These are phyloP conservation scores for Ctenopoma kingsleyae DNA, from an alignment of 2,797 vertebrate species.

Conservation along the genomic window DNA sequence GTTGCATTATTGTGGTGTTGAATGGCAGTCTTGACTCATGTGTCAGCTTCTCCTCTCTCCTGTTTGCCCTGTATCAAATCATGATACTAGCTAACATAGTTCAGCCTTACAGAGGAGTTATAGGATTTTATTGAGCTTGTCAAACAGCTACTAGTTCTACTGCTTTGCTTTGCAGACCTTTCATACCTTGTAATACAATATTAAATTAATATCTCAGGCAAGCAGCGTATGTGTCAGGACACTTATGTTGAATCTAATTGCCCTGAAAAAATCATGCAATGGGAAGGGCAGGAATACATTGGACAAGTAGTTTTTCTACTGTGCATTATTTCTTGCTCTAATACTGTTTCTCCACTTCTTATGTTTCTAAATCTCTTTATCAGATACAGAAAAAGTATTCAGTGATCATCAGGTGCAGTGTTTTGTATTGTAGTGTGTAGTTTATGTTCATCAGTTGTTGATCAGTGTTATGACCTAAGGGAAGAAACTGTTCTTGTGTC, in stretches of 20 bases:
- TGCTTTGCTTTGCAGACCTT: conserved; percentile 9
- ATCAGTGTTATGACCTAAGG: too few relatives aligned
- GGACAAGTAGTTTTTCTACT: conserved; percentile 35
- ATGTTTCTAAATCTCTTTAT: too few relatives aligned
- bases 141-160: not conserved
- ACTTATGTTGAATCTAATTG: conserved; percentile 20
- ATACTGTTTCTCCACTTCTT: conserved; percentile 28
- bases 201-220: conserved; percentile 8
- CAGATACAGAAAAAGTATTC: too few relatives aligned
- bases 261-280: conserved; percentile 26
- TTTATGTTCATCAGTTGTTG: too few relatives aligned
- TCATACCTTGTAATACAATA: not conserved
- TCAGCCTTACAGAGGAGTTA: not conserved
- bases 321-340: conserved; percentile 34
- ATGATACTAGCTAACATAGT: not conserved
- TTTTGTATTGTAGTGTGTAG: too few relatives aligned
- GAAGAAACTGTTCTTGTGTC: too few relatives aligned
- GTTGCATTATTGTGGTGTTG: conserved; percentile 14
- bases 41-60: conserved; percentile 15
- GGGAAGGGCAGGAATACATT: conserved; percentile 46
- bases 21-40: conserved; percentile 21
- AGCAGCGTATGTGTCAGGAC: conserved; percentile 3
- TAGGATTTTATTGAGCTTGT: not conserved
- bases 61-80: conserved; percentile 31
- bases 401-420: too few relatives aligned